Conservation (phyloP, 2,888 invertebrate genomes). For the Lymantria dispar region DNA sequence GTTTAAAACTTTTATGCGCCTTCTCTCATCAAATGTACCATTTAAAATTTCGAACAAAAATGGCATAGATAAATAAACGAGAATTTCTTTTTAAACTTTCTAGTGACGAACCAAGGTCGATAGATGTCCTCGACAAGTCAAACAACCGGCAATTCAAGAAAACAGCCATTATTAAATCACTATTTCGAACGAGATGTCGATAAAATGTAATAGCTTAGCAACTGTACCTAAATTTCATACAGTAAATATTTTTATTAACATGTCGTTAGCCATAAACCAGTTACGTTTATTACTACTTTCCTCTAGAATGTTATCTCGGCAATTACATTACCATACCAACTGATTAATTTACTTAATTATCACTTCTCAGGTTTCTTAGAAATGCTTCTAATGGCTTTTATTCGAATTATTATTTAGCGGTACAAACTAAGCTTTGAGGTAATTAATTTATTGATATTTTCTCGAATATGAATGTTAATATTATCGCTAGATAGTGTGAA, state of each 20-base stretch:
- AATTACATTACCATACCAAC: slow-evolving; percentile 30
- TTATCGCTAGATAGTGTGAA: slow-evolving; percentile 5
- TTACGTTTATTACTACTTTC: slow-evolving; percentile 23
- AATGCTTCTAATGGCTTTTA: slow-evolving; percentile 10
- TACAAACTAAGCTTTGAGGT: slow-evolving; percentile 1
- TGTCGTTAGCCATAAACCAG: slow-evolving; percentile 16
- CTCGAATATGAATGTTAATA: slow-evolving; percentile 3
- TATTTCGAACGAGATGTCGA: slow-evolving; percentile 5
- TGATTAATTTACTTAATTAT: slow-evolving; percentile 31
- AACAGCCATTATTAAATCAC: slow-evolving; percentile 13
- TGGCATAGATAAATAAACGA: background rate
- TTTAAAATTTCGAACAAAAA: slow-evolving; percentile 2
- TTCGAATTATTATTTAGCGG: slow-evolving; percentile 11
- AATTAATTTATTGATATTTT: slow-evolving; percentile 6
- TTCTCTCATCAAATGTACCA: background rate
- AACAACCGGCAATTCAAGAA: slow-evolving; percentile 15
- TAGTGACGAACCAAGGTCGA: slow-evolving; percentile 31
- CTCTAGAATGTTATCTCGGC: slow-evolving; percentile 23
- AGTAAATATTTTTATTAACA: slow-evolving; percentile 15
- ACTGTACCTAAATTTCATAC: slow-evolving; percentile 15
- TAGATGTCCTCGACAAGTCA: slow-evolving; percentile 29
- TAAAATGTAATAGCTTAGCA: slow-evolving; percentile 9
- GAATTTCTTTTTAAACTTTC: slow-evolving; percentile 22
- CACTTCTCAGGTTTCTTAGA: slow-evolving; percentile 10
- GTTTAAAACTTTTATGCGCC: background rate